Percentiles rank a stretch among this genome's conserved stretches.
phyloP scores from a whole-genome alignment of 1,140 invertebrate species.

The Bombus confusus region DNA sequence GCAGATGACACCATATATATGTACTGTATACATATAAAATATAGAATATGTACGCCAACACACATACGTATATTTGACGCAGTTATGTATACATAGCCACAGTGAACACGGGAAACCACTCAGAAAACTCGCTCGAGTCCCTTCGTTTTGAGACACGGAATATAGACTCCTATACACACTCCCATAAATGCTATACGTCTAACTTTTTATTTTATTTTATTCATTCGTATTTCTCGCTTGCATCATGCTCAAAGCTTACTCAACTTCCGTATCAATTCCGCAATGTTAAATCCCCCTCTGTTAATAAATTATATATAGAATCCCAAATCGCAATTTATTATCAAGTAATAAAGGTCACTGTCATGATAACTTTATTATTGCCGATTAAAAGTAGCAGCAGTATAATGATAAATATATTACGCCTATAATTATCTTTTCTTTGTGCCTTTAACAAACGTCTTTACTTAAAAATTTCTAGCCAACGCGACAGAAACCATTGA shows the following conservation, averaged over 20 bases:
- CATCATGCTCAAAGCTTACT: neutral
- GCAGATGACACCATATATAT: neutral
- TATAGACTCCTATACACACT: conserved; percentile 23
- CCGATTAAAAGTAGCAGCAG: too few relatives aligned
- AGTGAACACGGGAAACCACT: conserved; percentile 67
- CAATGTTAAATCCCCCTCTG: too few relatives aligned
- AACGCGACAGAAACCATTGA: neutral
- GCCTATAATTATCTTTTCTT: too few relatives aligned
- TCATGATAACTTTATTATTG: too few relatives aligned
- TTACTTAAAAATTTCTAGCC: neutral
- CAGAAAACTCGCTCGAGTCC: conserved; percentile 47
- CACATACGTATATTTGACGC: neutral
- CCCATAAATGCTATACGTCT: neutral
- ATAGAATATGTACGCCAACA: conserved; percentile 14
- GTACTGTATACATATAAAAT: neutral
- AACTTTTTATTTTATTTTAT: neutral
- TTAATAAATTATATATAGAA: neutral
- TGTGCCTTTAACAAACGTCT: neutral
- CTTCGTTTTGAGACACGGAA: conserved; percentile 16
- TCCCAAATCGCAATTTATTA: too few relatives aligned
- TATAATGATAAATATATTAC: too few relatives aligned
- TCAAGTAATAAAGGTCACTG: neutral
- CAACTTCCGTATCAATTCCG: neutral
- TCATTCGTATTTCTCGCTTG: too few relatives aligned
- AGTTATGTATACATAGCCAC: conserved; percentile 38